These are phyloP conservation scores for Coluber constrictor DNA, from an alignment of 2,797 vertebrate genomes.

Conservation along the genomic window DNA sequence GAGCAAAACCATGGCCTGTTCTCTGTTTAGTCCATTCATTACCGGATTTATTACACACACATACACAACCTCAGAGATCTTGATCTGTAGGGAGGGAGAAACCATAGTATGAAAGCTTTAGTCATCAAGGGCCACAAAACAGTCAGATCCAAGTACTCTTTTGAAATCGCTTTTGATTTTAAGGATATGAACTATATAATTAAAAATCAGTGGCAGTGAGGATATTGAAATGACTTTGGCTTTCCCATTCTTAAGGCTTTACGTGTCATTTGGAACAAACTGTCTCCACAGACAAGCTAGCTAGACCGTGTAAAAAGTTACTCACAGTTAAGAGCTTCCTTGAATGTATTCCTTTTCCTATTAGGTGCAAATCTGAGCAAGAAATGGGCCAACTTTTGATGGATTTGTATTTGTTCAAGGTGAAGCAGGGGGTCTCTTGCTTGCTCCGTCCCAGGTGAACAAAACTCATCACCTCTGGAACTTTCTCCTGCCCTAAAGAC, in stretches of 20 bases:
- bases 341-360: neutral
- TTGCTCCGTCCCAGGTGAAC: neutral
- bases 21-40: neutral
- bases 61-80: no score
- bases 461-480: neutral
- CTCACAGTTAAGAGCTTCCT: neutral
- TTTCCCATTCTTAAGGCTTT: constrained; percentile 40
- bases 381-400: neutral
- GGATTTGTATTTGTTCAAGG: neutral
- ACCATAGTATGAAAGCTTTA: neutral
- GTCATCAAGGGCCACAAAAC: neutral
- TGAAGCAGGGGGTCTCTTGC: neutral
- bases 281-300: constrained; percentile 51
- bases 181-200: neutral
- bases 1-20: no score
- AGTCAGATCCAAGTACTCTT: neutral
- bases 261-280: constrained; percentile 59
- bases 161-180: neutral
- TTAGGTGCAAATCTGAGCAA: neutral
- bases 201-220: neutral
- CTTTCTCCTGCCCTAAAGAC: neutral
- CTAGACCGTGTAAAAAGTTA: constrained; percentile 49
- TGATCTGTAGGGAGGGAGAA: neutral
- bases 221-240: neutral
- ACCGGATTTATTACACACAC: neutral